Conservation (phyloP, 2,888 invertebrate species). For the Zhengitettix transpicula region DNA sequence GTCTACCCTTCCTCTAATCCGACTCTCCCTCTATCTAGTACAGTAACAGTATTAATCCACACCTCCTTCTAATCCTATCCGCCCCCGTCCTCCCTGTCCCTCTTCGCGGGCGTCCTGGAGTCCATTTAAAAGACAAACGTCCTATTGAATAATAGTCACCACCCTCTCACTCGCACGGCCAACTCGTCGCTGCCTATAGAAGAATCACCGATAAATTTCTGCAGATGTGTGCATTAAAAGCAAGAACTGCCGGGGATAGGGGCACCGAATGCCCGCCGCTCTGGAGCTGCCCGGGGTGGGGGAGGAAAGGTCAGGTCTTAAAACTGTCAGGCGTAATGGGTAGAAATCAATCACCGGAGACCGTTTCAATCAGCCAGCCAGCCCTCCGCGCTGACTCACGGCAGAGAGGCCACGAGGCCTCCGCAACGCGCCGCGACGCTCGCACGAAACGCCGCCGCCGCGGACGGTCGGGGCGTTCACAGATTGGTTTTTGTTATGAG, state of each 20-base stretch:
- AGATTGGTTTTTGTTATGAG: background rate
- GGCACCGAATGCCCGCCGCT: too few species aligned
- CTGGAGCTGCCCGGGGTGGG: conserved; percentile 5
- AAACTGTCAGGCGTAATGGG: conserved; percentile 13
- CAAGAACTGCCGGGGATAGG: conserved; percentile 1
- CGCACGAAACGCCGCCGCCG: too few species aligned
- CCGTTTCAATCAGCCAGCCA: conserved; percentile 11
- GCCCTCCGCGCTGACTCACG: conserved; percentile 1
- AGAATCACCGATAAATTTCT: conserved; percentile 14
- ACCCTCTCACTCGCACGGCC: background rate
- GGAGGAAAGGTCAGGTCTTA: conserved; percentile 15
- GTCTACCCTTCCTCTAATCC: background rate
- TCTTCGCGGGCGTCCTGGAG: conserved; percentile 6
- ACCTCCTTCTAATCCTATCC: conserved; percentile 5
- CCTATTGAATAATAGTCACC: conserved; percentile 14
- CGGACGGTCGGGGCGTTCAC: background rate
- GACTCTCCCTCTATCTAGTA: conserved; percentile 3
- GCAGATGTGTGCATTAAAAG: conserved; percentile 18
- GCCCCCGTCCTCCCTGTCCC: background rate
- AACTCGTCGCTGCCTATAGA: conserved; percentile 1
- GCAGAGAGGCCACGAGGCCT: background rate
- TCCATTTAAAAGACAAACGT: conserved; percentile 15
- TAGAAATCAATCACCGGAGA: conserved; percentile 11
- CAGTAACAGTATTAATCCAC: conserved; percentile 14
- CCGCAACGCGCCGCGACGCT: too few species aligned